phyloP scores from a whole-genome alignment of 2,888 invertebrate species.

The Melangyna quadrimaculata region DNA sequence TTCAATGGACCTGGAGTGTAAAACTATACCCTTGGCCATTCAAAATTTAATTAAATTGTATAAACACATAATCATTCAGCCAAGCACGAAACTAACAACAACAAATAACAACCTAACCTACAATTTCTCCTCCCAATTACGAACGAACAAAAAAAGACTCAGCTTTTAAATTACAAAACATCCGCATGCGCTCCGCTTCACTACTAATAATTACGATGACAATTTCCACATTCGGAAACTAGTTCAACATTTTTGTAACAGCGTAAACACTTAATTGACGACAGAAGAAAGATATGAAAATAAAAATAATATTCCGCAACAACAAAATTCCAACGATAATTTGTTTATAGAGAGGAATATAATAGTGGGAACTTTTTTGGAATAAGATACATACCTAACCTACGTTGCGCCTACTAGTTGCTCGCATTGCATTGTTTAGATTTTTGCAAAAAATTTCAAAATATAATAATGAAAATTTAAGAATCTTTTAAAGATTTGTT shows the following conservation, averaged over 20 bases:
- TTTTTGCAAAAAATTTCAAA: slow-evolving; percentile 53
- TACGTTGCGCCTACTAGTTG: slow-evolving; percentile 13
- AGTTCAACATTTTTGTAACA: slow-evolving; percentile 69
- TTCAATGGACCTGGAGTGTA: background rate
- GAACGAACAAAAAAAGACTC: slow-evolving; percentile 3
- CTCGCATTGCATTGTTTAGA: slow-evolving; percentile 58
- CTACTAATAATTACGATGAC: slow-evolving; percentile 67
- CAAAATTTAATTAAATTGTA: slow-evolving; percentile 45
- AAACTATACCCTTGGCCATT: slow-evolving; percentile 28
- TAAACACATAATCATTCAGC: background rate
- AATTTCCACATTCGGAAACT: slow-evolving; percentile 71
- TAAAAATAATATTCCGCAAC: slow-evolving; percentile 13
- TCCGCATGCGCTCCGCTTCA: slow-evolving; percentile 47
- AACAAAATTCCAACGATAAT: slow-evolving; percentile 55
- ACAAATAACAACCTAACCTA: slow-evolving; percentile 16
- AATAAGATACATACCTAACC: background rate
- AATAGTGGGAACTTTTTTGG: slow-evolving; percentile 66
- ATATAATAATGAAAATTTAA: slow-evolving; percentile 54
- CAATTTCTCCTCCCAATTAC: slow-evolving; percentile 64
- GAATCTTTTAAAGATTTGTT: slow-evolving; percentile 48
- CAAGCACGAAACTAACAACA: slow-evolving; percentile 1
- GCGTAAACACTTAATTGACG: slow-evolving; percentile 71
- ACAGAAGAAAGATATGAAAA: slow-evolving; percentile 39
- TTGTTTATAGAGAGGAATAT: slow-evolving; percentile 65
- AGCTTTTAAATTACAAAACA: slow-evolving; percentile 61